Percentiles rank a stretch among this genome's conserved stretches.
Conservation (phyloP, 35 echinoderm and acorn worm genomes). For the Anneissia japonica region DNA sequence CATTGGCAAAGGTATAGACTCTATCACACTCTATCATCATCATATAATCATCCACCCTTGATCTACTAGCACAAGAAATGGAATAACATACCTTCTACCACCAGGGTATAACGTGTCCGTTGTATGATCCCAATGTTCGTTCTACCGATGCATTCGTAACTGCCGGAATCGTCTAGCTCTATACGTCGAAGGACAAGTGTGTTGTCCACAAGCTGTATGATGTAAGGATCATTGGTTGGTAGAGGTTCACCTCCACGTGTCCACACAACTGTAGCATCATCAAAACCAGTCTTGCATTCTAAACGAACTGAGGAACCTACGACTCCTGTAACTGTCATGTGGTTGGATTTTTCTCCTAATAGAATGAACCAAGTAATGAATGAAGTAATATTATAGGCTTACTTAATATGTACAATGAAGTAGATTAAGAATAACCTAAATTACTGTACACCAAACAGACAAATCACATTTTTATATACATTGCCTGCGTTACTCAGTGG, state of each 20-base stretch:
- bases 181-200: conserved; percentile 48
- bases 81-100: conserved; percentile 64
- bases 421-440: too few relatives aligned
- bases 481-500: too few relatives aligned
- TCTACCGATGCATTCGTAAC: conserved; percentile 70
- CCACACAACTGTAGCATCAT: not conserved
- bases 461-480: too few relatives aligned
- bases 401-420: too few relatives aligned
- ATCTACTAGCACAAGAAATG: not conserved
- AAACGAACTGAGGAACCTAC: not conserved
- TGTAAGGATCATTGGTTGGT: conserved; percentile 22
- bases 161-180: conserved; percentile 53
- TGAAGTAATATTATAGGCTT: too few relatives aligned
- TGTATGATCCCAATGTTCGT: conserved; percentile 57
- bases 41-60: not conserved
- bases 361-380: too few relatives aligned
- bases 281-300: not conserved
- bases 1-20: not conserved
- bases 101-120: conserved; percentile 57
- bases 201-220: conserved; percentile 34
- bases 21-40: not conserved
- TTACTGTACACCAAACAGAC: too few relatives aligned
- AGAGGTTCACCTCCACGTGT: not conserved
- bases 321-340: not conserved
- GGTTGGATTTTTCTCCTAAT: not conserved